phyloP scores from a whole-genome alignment of 2,888 invertebrate genomes.

The Lithophane ornitopus region DNA sequence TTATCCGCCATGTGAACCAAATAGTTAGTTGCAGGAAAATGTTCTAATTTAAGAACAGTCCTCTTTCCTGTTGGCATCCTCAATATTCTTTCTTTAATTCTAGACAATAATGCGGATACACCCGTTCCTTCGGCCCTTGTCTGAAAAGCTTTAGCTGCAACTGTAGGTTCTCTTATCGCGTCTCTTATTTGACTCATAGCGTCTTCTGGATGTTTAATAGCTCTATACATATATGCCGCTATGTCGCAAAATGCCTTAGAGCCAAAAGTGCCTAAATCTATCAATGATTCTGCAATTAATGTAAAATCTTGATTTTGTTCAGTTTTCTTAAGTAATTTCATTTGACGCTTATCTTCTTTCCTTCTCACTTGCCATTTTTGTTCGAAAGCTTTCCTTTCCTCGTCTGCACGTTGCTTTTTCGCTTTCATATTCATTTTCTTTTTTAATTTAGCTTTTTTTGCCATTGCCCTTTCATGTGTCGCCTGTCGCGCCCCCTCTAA shows the following conservation, averaged over 20 bases:
- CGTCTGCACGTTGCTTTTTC: constrained; percentile 1
- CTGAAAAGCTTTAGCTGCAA: rapidly evolving
- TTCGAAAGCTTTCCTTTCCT: constrained; percentile 1
- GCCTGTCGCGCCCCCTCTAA: constrained; percentile 21
- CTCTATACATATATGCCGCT: constrained; percentile 3
- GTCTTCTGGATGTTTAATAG: constrained; percentile 34
- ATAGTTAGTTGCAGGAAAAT: constrained; percentile 41
- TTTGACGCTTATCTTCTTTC: constrained; percentile 20
- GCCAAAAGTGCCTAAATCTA: constrained; percentile 49
- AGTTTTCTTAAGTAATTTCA: constrained; percentile 22
- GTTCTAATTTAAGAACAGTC: constrained; percentile 19
- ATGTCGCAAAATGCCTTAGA: constrained; percentile 24
- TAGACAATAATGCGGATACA: constrained; percentile 3
- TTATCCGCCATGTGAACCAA: constrained; percentile 48
- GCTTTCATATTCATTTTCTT: constrained; percentile 11
- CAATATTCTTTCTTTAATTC: constrained; percentile 33
- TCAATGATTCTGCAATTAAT: constrained; percentile 45
- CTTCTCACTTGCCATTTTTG: background rate
- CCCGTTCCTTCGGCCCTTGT: constrained; percentile 4
- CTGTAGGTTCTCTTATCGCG: background rate
- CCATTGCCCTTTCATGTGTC: background rate
- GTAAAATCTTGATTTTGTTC: background rate
- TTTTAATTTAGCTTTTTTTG: background rate
- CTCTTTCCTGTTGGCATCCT: constrained; percentile 15
- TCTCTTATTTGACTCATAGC: background rate